Evolutionary conservation across 2,797 vertebrate species (phyloP).

Genomic region (Schizothorax lantsangensis): DNA sequence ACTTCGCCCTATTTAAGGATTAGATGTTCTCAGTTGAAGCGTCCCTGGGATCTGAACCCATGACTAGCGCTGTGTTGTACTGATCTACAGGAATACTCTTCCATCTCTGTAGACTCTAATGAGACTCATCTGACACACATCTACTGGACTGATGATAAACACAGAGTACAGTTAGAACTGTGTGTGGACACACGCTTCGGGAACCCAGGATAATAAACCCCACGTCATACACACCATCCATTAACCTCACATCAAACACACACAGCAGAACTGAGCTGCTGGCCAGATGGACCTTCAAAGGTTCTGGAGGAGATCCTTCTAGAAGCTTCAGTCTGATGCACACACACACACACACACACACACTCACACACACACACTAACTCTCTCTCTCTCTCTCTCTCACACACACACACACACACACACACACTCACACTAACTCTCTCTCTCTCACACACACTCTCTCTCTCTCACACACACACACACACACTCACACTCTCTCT

Average conservation of each 20-base stretch:
- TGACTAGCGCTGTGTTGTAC: too few relatives aligned
- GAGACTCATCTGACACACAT: not conserved
- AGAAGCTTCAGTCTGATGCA: not conserved
- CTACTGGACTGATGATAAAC: not conserved
- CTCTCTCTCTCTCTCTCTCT: too few relatives aligned
- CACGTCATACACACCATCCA: not conserved
- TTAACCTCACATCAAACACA: not conserved
- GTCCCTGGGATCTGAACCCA: too few relatives aligned
- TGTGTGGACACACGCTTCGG: not conserved
- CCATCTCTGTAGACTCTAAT: not conserved
- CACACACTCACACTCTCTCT: too few relatives aligned
- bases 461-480: too few relatives aligned
- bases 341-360: not conserved
- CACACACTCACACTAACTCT: too few relatives aligned
- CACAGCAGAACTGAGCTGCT: not conserved
- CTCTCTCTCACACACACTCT: too few relatives aligned
- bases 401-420: too few relatives aligned
- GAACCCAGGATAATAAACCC: not conserved
- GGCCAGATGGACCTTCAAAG: slow-evolving; percentile 21
- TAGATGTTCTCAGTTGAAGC: too few relatives aligned
- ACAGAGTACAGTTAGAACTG: not conserved
- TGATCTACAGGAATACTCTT: too few relatives aligned
- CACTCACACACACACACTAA: too few relatives aligned
- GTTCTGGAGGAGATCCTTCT: not conserved
- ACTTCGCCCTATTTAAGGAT: too few relatives aligned